Percentiles rank a stretch among this genome's conserved stretches.
Evolutionary conservation across 2,888 invertebrate species (phyloP).

Genomic region (Dasypogon diadema): DNA sequence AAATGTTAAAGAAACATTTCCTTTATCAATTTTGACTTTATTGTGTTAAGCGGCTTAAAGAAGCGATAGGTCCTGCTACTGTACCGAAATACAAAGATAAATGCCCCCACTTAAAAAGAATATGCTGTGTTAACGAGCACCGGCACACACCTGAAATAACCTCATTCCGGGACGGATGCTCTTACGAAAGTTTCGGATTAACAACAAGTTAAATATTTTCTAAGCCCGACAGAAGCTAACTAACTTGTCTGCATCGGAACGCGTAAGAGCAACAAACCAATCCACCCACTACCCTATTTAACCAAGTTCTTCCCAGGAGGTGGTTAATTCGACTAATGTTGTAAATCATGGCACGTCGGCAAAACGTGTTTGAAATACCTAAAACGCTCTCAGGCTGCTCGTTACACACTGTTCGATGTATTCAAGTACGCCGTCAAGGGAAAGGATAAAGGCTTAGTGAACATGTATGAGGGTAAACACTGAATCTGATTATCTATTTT

Average conservation of each 20-base stretch:
- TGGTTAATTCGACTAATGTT: constrained; percentile 54
- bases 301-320: constrained; percentile 17
- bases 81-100: too few relatives aligned
- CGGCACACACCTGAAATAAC: too few relatives aligned
- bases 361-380: constrained; percentile 52
- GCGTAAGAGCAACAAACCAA: background rate
- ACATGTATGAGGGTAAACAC: constrained; percentile 39
- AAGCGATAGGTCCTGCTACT: background rate
- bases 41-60: background rate
- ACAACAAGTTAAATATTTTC: background rate
- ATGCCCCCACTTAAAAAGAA: too few relatives aligned
- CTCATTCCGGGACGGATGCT: background rate
- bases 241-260: background rate
- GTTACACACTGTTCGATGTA: constrained; percentile 21
- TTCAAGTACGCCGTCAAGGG: background rate
- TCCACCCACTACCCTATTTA: constrained; percentile 28
- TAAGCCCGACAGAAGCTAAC: background rate
- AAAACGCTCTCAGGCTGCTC: constrained; percentile 22
- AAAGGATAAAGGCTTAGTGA: constrained; percentile 22
- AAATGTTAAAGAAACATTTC: constrained; percentile 1
- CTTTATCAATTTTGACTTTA: constrained; percentile 15
- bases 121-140: too few relatives aligned
- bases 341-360: constrained; percentile 55
- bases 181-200: constrained; percentile 13
- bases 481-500: constrained; percentile 53